A percentile compares a stretch with the other conserved stretches of the same genome.
phyloP scores from a whole-genome alignment of 2,113 vertebrate species.

The Seriola aureovittata region DNA sequence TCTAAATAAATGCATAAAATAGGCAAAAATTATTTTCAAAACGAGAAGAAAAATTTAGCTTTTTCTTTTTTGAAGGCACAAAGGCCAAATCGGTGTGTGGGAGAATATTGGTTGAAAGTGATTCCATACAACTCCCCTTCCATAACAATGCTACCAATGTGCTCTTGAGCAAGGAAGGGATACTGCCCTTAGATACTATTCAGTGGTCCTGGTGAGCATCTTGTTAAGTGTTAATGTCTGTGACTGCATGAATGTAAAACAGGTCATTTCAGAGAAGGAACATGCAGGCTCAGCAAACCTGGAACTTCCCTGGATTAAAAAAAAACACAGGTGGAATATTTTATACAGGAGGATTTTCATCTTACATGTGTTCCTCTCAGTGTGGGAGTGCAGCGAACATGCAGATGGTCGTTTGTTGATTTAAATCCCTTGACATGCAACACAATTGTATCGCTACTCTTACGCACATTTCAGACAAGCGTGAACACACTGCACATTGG shows the following conservation, averaged over 20 bases:
- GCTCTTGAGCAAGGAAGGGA: too few species aligned
- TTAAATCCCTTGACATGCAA: too few species aligned
- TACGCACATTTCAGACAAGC: too few species aligned
- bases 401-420: neutral
- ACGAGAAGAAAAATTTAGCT: too few species aligned
- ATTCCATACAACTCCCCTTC: too few species aligned
- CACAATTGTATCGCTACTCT: too few species aligned
- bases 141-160: too few species aligned
- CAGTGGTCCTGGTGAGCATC: neutral
- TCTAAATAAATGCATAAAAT: too few species aligned
- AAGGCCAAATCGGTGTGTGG: too few species aligned
- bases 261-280: neutral
- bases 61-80: too few species aligned
- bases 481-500: neutral
- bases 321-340: neutral
- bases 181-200: neutral
- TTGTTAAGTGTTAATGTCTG: constrained; percentile 33
- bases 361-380: neutral
- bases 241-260: neutral
- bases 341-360: neutral
- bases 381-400: neutral
- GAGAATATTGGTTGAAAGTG: too few species aligned
- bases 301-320: neutral
- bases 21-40: too few species aligned
- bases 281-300: constrained; percentile 33